These are phyloP conservation scores for Cavia aperea DNA, from an alignment of 2,113 vertebrate species.

Conservation along the genomic window DNA sequence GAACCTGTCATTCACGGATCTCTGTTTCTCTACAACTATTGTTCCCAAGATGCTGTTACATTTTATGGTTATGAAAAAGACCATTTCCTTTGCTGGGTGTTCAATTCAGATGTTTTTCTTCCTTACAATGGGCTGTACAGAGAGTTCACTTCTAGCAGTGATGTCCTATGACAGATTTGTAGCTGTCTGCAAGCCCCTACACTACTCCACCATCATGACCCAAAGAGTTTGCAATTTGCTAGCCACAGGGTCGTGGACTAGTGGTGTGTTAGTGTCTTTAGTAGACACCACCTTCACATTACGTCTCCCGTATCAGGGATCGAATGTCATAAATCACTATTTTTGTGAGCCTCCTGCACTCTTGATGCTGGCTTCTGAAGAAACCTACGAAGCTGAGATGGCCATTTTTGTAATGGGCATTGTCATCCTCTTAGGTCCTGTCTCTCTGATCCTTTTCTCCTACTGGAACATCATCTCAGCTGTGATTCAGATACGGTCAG, in stretches of 20 bases:
- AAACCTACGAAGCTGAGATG: constrained; percentile 18
- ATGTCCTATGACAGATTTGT: constrained; percentile 66
- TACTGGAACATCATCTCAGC: constrained; percentile 62
- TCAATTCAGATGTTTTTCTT: constrained; percentile 61
- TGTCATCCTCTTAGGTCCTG: constrained; percentile 4
- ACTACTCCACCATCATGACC: constrained; percentile 58
- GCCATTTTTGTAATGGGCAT: constrained; percentile 23
- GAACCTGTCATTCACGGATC: constrained; percentile 55
- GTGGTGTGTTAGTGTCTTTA: constrained; percentile 59
- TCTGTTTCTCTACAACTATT: constrained; percentile 62
- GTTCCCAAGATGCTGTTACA: constrained; percentile 61
- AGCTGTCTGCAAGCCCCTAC: constrained; percentile 64
- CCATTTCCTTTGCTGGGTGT: constrained; percentile 63
- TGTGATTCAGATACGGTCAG: constrained; percentile 28
- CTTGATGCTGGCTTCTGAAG: constrained; percentile 61
- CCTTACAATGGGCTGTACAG: constrained; percentile 40
- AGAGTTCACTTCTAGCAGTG: constrained; percentile 60
- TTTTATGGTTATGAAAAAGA: constrained; percentile 54
- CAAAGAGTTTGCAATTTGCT: not conserved
- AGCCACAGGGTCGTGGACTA: constrained; percentile 39
- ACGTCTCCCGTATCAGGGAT: constrained; percentile 55
- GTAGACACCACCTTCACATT: constrained; percentile 52
- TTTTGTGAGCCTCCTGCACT: constrained; percentile 70
- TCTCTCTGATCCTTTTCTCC: constrained; percentile 64
- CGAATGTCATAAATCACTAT: constrained; percentile 64